Evolutionary conservation across 2,888 invertebrate species (phyloP), one percentile per base, ranked within the genome.

Genomic region (Stenolophus ochropezus): DNA sequence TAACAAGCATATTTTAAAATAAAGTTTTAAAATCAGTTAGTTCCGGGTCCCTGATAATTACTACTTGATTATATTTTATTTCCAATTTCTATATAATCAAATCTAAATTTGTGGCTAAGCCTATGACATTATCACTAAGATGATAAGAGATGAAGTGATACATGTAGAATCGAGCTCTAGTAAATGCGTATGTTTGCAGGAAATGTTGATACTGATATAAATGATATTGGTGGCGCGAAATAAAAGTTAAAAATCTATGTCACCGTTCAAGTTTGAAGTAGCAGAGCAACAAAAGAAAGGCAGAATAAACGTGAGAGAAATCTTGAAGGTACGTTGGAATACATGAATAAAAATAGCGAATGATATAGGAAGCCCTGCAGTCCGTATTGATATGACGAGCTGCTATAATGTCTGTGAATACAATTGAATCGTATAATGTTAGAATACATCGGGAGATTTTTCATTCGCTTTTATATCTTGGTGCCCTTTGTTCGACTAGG

Each of bases 321-420:
- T 73, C 21, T 73, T 49, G 11, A 49, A 73, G 71, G 33, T 42
- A 73, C 49, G 49, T 47, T 47, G 21, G 61, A 77, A 77, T 77
- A 77, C 33, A 61, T 77, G 61, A 77, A 77, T 77, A 42, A 76
- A 77, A 77, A 61, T 61, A 20, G 58, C 16, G 58, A 56, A 33
- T 56, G 56, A 56, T 56, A 71, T 18, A 71, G 33, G 69, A 71
- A 42, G 16, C 71, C 33, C n/a, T 71, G 33, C 33, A 69, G 27
- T 8, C 33, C 20, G n/a, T 73, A 73, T 73, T 51, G 73, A 73
- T 73, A 73, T 73, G 73, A 73, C 33, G 73, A 49, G 33, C 73
- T n/a, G 20, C 27, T 69, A 33, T 73, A 73, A 73, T 73, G 51
- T 73, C 23, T 49, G 27, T 69, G 65, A 69, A 73, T 73, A 73